These are phyloP conservation scores for Macaria notata DNA, from an alignment of 2,888 invertebrate species.

Conservation along the genomic window DNA sequence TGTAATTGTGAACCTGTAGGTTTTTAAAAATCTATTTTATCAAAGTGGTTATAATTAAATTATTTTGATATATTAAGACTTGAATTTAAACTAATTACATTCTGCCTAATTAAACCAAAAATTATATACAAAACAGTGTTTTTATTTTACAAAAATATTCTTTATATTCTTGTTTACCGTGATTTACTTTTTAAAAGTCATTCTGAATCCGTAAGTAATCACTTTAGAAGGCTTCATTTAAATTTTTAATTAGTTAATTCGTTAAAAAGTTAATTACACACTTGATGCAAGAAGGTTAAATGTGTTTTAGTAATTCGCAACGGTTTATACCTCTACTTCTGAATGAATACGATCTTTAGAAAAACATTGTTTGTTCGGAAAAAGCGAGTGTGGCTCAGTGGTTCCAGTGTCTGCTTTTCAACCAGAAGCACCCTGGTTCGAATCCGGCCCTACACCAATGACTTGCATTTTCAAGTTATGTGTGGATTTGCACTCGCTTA, in stretches of 20 bases:
- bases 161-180: slow-evolving; percentile 16
- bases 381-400: no score
- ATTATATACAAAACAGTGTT: not conserved
- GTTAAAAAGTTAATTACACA: slow-evolving; percentile 24
- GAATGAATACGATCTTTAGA: not conserved
- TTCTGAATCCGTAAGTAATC: slow-evolving; percentile 15
- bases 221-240: slow-evolving; percentile 23
- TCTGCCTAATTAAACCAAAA: not conserved
- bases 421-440: no score
- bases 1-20: no score
- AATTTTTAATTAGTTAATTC: slow-evolving; percentile 23
- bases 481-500: no score
- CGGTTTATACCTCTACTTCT: slow-evolving; percentile 14
- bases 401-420: no score
- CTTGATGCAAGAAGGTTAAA: slow-evolving; percentile 21
- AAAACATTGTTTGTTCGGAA: no score
- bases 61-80: no score
- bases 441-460: no score
- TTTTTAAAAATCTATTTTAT: no score
- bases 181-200: slow-evolving; percentile 24
- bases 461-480: no score
- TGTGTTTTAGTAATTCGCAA: slow-evolving; percentile 20
- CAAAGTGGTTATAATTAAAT: no score
- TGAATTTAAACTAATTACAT: no score
- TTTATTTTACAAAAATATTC: slow-evolving; percentile 5